These are phyloP conservation scores for Eutrigla gurnardus DNA, from an alignment of 2,797 vertebrate genomes.

Conservation along the genomic window DNA sequence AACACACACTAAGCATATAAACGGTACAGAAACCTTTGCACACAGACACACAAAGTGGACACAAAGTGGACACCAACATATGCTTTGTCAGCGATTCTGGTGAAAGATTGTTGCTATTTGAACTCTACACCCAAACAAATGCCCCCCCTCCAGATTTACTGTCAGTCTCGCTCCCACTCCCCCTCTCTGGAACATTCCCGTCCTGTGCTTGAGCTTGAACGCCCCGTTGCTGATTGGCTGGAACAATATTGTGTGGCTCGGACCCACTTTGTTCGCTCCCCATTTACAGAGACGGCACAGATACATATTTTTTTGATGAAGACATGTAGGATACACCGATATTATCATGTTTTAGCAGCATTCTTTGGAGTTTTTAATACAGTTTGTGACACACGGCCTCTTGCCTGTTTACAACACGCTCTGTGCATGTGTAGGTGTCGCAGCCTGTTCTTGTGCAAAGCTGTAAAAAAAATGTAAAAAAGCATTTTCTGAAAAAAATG, in stretches of 20 bases:
- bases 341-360: too few species aligned
- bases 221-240: not conserved
- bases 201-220: not conserved
- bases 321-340: too few species aligned
- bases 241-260: not conserved
- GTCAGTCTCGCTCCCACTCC: not conserved
- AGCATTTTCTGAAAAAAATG: not conserved
- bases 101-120: constrained; percentile 4
- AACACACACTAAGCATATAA: constrained; percentile 7
- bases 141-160: not conserved
- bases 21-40: not conserved
- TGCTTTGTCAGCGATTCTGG: not conserved
- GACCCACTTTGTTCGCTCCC: not conserved
- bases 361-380: too few species aligned
- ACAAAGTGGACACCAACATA: not conserved
- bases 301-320: too few species aligned
- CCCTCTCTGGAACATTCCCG: not conserved
- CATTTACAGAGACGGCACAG: not conserved
- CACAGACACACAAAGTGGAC: too few species aligned
- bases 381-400: too few species aligned
- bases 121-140: constrained; percentile 13
- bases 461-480: not conserved
- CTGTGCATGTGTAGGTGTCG: not conserved
- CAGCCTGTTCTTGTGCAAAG: not conserved
- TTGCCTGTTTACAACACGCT: not conserved